These are phyloP conservation scores for Argya squamiceps DNA, from an alignment of 2,797 vertebrate species.

Conservation along the genomic window DNA sequence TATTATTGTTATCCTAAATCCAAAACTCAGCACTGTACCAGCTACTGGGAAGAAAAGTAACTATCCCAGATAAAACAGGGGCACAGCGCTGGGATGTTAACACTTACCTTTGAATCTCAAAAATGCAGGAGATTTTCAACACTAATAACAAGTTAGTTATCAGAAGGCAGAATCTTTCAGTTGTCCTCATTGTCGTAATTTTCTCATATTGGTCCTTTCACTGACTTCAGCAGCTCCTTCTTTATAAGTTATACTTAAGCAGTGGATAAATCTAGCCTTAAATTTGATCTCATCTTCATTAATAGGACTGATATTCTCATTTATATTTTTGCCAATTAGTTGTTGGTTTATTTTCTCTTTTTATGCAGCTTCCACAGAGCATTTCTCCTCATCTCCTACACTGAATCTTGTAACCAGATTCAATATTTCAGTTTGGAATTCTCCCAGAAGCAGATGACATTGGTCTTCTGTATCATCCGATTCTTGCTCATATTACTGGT, in stretches of 20 bases:
- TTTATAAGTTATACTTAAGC: neutral
- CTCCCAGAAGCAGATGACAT: conserved; percentile 31
- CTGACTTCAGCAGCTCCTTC: neutral
- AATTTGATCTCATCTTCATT: neutral
- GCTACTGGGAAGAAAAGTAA: neutral
- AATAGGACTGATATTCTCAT: neutral
- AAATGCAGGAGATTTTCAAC: neutral
- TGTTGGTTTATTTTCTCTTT: neutral
- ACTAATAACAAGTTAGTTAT: neutral
- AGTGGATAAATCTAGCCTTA: neutral
- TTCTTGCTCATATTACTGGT: conserved; percentile 20
- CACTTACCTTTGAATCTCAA: neutral
- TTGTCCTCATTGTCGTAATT: neutral
- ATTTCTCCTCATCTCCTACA: neutral
- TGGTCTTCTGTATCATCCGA: neutral
- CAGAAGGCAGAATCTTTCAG: neutral
- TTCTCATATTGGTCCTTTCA: neutral
- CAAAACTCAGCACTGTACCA: neutral
- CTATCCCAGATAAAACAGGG: neutral
- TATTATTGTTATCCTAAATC: neutral
- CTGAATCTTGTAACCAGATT: neutral
- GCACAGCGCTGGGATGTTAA: neutral
- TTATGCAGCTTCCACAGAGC: neutral
- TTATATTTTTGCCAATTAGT: neutral
- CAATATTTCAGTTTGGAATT: neutral